These are phyloP conservation scores for Chaetodon trifasciatus DNA, from an alignment of 2,797 vertebrate genomes.

Conservation along the genomic window DNA sequence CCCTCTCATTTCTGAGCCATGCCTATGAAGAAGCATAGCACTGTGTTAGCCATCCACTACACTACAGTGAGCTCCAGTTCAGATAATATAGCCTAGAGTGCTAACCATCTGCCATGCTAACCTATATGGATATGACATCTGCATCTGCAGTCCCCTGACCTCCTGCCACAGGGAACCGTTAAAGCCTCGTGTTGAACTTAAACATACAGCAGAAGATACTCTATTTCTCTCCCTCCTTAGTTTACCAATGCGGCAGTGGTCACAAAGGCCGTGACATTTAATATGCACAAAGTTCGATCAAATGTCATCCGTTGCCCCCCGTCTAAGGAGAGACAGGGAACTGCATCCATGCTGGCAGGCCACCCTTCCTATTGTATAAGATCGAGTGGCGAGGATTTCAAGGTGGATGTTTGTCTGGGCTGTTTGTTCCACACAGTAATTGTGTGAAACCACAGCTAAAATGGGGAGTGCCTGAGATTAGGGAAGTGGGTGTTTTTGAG, in stretches of 20 bases:
- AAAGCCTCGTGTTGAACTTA: slow-evolving; percentile 18
- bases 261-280: slow-evolving; percentile 61
- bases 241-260: slow-evolving; percentile 21
- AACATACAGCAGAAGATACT: slow-evolving; percentile 29
- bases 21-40: slow-evolving; percentile 60
- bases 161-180: slow-evolving; percentile 32
- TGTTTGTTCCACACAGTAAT: slow-evolving; percentile 50
- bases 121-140: slow-evolving; percentile 58
- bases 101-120: slow-evolving; percentile 49
- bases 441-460: slow-evolving; percentile 60
- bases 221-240: background rate
- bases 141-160: slow-evolving; percentile 58
- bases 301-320: slow-evolving; percentile 55
- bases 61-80: slow-evolving; percentile 51
- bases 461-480: slow-evolving; percentile 62
- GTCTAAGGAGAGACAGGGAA: slow-evolving; percentile 33
- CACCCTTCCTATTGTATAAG: slow-evolving; percentile 25
- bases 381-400: slow-evolving; percentile 20
- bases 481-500: slow-evolving; percentile 61
- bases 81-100: slow-evolving; percentile 54
- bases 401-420: slow-evolving; percentile 52
- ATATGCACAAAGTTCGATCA: slow-evolving; percentile 66
- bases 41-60: slow-evolving; percentile 54
- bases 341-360: slow-evolving; percentile 17
- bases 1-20: slow-evolving; percentile 64